Base-by-base conservation (phyloP, 92 coral and sea anemone species). In the Muricea muricata region DNA sequence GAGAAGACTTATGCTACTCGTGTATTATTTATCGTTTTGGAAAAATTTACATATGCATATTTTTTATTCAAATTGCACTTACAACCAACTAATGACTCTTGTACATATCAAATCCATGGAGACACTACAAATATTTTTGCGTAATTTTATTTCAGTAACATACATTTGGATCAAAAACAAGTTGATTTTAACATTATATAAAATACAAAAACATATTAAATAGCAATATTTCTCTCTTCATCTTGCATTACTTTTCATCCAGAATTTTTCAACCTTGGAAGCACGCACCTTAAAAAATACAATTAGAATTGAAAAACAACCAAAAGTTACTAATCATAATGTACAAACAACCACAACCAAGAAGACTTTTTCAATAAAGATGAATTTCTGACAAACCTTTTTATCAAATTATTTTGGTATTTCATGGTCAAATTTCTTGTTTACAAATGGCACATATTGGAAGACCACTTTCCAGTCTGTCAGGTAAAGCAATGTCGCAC, bases 401-500 rank as follows among this genome's bases (percentile, higher is more conserved):
- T 34, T 1, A 17, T 73, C 6, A 18, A 9, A 20, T 92, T 84
- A 97, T 79, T 88, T 73, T 34, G 99, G 99, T 47, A 83, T 54
- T 50, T 97, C 99, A 82, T 97, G 99, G n/a, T 94, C 91, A 85
- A 87, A 97, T 89, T 97, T 97, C 83, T 84, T 89, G 78, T 87
- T 93, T 37, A 97, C 87, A 68, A 86, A 93, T 24, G 99, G 98
- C 65, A 97, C 97, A 52, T 86, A 91, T 54, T 75, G 89, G 81
- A 93, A 79, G 6, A 97, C 87, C 72, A 93, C 93, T 73, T 92
- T 94, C 99, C 99, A 97, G 88, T 97, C 98, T 28, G 98, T 93
- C 17, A 97, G 21, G 63, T 86, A 97, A 54, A 97, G 88, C 8
- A 87, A 67, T 1, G 77, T 75, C 23, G 86, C 81, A 21, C 92